Conservation (phyloP, 2,113 vertebrate species). For the Marcusenius ussheri region DNA sequence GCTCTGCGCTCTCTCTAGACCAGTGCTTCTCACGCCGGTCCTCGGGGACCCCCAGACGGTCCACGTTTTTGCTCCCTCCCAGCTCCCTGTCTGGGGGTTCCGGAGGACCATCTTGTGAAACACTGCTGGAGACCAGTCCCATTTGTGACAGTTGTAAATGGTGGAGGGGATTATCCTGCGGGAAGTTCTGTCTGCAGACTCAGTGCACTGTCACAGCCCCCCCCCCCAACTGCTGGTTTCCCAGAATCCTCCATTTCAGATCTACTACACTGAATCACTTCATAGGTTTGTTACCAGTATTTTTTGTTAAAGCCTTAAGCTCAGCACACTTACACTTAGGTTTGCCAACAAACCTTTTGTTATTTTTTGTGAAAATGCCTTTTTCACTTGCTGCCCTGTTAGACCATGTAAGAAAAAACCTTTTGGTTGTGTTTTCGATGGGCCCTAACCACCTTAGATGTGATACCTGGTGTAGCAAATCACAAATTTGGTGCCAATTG, state of each 20-base stretch:
- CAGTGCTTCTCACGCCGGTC: neutral
- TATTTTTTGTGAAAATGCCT: neutral
- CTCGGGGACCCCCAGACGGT: neutral
- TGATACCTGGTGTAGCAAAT: slow-evolving; percentile 10
- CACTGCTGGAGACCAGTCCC: neutral
- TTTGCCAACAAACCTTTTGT: slow-evolving; percentile 3
- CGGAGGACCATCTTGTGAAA: neutral
- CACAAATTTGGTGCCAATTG: slow-evolving; percentile 22
- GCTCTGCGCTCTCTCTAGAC: neutral
- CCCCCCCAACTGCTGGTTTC: neutral
- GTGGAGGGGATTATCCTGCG: neutral
- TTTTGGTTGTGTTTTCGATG: neutral
- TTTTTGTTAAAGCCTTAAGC: slow-evolving; percentile 1
- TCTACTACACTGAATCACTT: neutral
- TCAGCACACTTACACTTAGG: neutral
- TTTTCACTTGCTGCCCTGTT: neutral
- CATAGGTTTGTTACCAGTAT: neutral
- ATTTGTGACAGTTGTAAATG: neutral
- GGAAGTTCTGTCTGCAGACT: neutral
- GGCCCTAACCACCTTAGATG: neutral
- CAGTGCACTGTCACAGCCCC: neutral
- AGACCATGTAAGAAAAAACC: neutral
- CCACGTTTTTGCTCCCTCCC: neutral
- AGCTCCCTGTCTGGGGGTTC: neutral
- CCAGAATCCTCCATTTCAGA: neutral